Percentiles rank a stretch among this genome's conserved stretches.
phyloP scores from a whole-genome alignment of 2,113 vertebrate species.

The Gopherus evgoodei region DNA sequence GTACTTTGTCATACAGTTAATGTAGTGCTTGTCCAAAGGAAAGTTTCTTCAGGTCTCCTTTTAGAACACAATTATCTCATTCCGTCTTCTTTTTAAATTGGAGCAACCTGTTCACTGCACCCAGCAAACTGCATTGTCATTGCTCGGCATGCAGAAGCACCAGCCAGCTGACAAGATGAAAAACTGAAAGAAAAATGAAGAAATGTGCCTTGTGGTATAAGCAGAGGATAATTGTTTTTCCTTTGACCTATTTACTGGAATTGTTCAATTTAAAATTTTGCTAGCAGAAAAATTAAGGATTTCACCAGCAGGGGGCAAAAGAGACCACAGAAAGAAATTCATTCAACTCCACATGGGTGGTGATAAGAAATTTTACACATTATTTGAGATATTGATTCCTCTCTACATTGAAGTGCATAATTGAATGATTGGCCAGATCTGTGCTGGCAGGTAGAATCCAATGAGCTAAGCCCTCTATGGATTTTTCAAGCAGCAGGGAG shows the following conservation, averaged over 20 bases:
- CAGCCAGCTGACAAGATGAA: neutral
- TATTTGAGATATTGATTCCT: neutral
- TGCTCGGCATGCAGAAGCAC: neutral
- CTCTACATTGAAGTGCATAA: neutral
- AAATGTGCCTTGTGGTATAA: neutral
- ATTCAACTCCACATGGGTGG: neutral
- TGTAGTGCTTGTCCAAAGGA: neutral
- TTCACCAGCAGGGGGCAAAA: neutral
- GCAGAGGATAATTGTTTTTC: neutral
- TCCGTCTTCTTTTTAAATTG: neutral
- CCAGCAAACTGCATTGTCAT: neutral
- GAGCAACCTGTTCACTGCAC: neutral
- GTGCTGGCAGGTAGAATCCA: neutral
- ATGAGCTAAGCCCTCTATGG: neutral
- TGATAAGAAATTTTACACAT: neutral
- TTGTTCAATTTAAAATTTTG: neutral
- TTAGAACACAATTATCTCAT: neutral
- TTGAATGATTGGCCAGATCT: neutral
- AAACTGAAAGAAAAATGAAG: neutral
- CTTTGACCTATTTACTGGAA: neutral
- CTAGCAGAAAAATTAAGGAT: neutral
- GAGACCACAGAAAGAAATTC: neutral
- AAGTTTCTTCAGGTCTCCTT: neutral
- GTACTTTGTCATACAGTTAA: neutral
- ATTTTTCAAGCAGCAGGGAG: no score